A percentile compares a stretch with the other conserved stretches of the same genome.
These are phyloP conservation scores for Cryptotermes secundus DNA, from an alignment of 1,140 invertebrate species.

Conservation along the genomic window DNA sequence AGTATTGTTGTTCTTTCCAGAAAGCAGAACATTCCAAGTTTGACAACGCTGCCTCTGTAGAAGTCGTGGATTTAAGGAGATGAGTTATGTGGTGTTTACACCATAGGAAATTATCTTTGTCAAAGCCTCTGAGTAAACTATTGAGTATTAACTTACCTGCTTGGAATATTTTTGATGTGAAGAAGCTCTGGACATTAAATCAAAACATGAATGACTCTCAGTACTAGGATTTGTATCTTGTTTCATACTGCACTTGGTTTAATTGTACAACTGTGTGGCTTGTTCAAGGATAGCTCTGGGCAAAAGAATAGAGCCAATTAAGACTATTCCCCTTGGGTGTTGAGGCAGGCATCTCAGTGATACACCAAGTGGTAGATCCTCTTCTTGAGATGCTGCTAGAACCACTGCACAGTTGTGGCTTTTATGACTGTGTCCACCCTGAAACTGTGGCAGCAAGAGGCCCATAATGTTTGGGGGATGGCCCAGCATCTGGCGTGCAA, in stretches of 20 bases:
- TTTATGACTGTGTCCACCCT: no score
- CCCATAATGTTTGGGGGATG: no score
- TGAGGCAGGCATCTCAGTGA: no score
- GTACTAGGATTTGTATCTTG: neutral
- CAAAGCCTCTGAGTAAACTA: neutral
- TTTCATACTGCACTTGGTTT: neutral
- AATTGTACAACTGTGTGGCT: no score
- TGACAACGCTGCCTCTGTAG: conserved; percentile 58
- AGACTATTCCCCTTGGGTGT: no score
- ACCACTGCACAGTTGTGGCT: no score
- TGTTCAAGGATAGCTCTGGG: no score
- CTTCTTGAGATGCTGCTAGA: no score
- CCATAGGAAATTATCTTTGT: neutral
- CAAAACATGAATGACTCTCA: neutral
- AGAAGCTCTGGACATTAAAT: neutral
- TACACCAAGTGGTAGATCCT: no score
- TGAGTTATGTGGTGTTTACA: conserved; percentile 39
- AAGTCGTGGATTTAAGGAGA: conserved; percentile 71
- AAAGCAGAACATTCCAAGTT: conserved; percentile 68
- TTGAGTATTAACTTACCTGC: neutral
- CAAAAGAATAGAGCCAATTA: no score
- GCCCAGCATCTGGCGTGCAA: no score
- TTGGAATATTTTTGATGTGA: neutral
- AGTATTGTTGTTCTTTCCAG: conserved; percentile 47
- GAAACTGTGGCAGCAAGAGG: no score